These are phyloP conservation scores for Embidobia sp. DNA, from an alignment of 2,888 invertebrate species.

Conservation along the genomic window DNA sequence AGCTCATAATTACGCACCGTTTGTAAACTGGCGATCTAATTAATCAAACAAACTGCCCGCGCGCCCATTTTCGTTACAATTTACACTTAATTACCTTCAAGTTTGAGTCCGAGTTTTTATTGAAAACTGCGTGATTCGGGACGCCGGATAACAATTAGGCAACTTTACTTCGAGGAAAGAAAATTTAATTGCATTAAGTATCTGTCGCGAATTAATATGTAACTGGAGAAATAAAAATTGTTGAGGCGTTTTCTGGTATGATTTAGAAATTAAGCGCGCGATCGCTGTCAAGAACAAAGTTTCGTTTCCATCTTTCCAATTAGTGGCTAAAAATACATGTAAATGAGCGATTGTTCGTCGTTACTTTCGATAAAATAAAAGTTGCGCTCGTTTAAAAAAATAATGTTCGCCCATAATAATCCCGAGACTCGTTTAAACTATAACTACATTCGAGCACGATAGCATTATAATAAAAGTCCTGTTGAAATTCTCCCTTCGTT, in stretches of 20 bases:
- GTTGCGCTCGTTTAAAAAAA: constrained; percentile 20
- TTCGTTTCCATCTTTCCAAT: not conserved
- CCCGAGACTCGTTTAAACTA: constrained; percentile 24
- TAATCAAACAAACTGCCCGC: constrained; percentile 50
- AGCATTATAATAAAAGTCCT: constrained; percentile 41
- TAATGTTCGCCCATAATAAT: constrained; percentile 29
- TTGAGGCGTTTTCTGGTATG: too few relatives aligned
- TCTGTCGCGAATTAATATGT: not conserved
- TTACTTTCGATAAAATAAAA: constrained; percentile 22
- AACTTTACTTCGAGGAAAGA: not conserved
- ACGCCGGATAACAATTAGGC: not conserved
- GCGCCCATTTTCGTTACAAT: constrained; percentile 30
- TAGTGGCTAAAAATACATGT: not conserved
- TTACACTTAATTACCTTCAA: constrained; percentile 22
- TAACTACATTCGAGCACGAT: constrained; percentile 47
- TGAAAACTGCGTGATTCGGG: constrained; percentile 22
- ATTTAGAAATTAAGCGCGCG: too few relatives aligned
- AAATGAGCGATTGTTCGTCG: constrained; percentile 23
- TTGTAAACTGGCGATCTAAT: constrained; percentile 51
- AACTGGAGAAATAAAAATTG: too few relatives aligned
- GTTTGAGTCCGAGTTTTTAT: constrained; percentile 8
- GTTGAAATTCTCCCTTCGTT: constrained; percentile 45
- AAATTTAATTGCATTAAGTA: not conserved
- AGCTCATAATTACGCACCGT: constrained; percentile 49
- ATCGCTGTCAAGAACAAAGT: not conserved